phyloP scores from a whole-genome alignment of 1,140 invertebrate genomes.

The Drosophila kurseongensis region DNA sequence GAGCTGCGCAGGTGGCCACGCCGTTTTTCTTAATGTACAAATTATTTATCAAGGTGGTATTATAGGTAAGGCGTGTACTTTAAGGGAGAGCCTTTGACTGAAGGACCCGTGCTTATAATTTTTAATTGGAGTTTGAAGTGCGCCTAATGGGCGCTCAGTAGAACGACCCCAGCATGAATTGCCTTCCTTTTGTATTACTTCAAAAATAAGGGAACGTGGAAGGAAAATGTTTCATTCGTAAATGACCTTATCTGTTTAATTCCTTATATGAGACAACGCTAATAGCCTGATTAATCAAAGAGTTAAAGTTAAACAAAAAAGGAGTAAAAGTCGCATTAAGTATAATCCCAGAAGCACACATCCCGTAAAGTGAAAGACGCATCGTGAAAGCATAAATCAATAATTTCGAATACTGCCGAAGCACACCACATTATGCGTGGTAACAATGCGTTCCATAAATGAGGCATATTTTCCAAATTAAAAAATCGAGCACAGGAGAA shows the following conservation, averaged over 20 bases:
- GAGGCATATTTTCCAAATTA: conserved; percentile 80
- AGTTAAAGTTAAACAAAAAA: not conserved
- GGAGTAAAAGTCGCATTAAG: not conserved
- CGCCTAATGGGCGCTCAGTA: conserved; percentile 10
- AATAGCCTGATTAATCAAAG: not conserved
- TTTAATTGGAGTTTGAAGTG: conserved; percentile 82
- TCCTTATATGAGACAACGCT: too few relatives aligned
- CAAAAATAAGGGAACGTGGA: not conserved
- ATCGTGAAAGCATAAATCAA: conserved; percentile 70
- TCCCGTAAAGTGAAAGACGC: conserved; percentile 5
- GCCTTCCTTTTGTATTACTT: not conserved
- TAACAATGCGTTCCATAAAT: conserved; percentile 17
- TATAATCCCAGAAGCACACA: not conserved
- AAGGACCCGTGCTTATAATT: conserved; percentile 66
- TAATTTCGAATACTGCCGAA: conserved; percentile 63
- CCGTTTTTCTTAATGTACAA: conserved; percentile 71
- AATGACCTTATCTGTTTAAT: too few relatives aligned
- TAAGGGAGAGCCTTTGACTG: conserved; percentile 17
- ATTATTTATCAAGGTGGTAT: conserved; percentile 69
- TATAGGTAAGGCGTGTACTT: conserved; percentile 32
- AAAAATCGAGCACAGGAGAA: conserved; percentile 46
- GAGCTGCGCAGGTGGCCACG: conserved; percentile 69
- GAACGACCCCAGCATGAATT: conserved; percentile 8
- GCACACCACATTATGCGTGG: conserved; percentile 32
- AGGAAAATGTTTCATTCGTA: too few relatives aligned